Evolutionary conservation across 2,113 vertebrate genomes (phyloP).

Genomic region (Muntiacus reevesi): DNA sequence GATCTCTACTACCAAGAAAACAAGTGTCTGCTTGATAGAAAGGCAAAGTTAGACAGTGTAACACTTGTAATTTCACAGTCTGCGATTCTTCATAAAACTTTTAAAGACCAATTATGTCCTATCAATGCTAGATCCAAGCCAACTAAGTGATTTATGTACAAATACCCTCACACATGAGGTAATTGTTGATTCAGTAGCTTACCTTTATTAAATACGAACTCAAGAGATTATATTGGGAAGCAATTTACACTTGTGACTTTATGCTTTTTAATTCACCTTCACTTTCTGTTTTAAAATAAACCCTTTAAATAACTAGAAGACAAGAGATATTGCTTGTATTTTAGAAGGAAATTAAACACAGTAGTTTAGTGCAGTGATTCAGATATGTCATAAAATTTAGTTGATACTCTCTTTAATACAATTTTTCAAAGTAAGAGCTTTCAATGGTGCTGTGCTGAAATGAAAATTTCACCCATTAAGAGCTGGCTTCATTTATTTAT

Average conservation of each 20-base stretch:
- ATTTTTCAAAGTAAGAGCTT: slow-evolving; percentile 32
- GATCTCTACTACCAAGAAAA: slow-evolving; percentile 53
- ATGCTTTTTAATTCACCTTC: slow-evolving; percentile 55
- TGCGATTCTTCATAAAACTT: slow-evolving; percentile 81
- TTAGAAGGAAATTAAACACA: slow-evolving; percentile 47
- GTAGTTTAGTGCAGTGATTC: slow-evolving; percentile 25
- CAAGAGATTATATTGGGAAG: slow-evolving; percentile 62
- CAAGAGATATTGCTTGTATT: slow-evolving; percentile 37
- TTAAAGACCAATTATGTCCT: slow-evolving; percentile 82
- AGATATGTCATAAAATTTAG: slow-evolving; percentile 11
- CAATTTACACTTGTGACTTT: slow-evolving; percentile 52
- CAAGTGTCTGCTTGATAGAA: slow-evolving; percentile 70
- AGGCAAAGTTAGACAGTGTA: slow-evolving; percentile 78
- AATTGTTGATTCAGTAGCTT: slow-evolving; percentile 67
- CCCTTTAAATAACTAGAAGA: slow-evolving; percentile 35
- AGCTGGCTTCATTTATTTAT: not conserved
- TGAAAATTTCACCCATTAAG: not conserved
- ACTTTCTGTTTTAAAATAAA: slow-evolving; percentile 23
- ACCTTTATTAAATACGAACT: slow-evolving; percentile 72
- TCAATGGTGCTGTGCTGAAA: not conserved
- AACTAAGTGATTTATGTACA: slow-evolving; percentile 81
- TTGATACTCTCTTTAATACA: not conserved
- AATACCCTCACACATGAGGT: slow-evolving; percentile 65
- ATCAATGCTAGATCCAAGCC: slow-evolving; percentile 78
- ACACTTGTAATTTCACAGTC: slow-evolving; percentile 83